Evolutionary conservation across 2,888 invertebrate species (phyloP).

Genomic region (Andricus quercusramuli): DNA sequence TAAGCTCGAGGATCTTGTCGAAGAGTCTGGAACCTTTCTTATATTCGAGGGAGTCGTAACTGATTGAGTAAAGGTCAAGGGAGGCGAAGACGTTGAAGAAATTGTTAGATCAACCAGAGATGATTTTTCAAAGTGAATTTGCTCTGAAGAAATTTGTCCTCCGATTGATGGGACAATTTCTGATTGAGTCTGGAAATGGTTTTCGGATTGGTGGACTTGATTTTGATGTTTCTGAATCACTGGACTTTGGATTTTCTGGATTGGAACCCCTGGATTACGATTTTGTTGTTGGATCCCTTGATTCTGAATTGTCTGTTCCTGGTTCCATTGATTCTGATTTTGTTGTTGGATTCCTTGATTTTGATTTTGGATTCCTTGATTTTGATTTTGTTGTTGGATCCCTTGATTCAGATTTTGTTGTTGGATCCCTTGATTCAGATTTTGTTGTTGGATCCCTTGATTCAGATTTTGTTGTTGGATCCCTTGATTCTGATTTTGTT

Average conservation of each 20-base stretch:
- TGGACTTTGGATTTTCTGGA: background rate
- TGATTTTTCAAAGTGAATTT: conserved; percentile 85
- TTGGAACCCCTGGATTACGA: background rate
- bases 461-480: background rate
- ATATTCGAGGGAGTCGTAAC: conserved; percentile 28
- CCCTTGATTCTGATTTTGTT: background rate
- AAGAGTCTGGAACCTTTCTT: conserved; percentile 32
- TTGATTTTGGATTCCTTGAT: too few relatives aligned
- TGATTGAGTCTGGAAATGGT: conserved; percentile 67
- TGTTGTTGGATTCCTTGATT: background rate
- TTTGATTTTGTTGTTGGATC: too few relatives aligned
- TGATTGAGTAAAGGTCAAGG: conserved; percentile 40
- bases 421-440: background rate
- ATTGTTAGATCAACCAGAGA: conserved; percentile 83
- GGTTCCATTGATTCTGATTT: too few relatives aligned
- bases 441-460: background rate
- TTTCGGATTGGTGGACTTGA: conserved; percentile 37
- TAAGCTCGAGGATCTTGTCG: conserved; percentile 48
- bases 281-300: background rate
- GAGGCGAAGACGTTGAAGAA: conserved; percentile 5
- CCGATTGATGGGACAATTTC: conserved; percentile 85
- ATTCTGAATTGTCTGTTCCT: background rate
- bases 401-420: background rate
- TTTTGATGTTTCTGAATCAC: background rate
- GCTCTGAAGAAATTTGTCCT: conserved; percentile 85